Evolutionary conservation across 2,888 invertebrate genomes (phyloP).

Genomic region (Pristionchus exspectatus): DNA sequence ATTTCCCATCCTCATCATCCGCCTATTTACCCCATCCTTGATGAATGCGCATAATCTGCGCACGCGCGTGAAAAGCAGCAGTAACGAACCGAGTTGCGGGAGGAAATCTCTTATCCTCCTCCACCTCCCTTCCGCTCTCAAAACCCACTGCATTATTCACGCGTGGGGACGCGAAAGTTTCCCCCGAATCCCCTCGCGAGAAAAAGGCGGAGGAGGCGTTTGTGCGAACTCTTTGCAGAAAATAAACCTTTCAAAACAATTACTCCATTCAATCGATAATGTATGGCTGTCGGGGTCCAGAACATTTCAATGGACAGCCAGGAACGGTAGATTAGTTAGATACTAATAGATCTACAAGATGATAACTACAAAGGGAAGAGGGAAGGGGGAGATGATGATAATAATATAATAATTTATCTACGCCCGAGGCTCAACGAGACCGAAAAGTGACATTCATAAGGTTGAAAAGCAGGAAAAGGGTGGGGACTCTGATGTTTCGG

Average conservation of each 20-base stretch:
- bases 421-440: too few relatives aligned
- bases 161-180: constrained; percentile 29
- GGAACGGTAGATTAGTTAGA: too few relatives aligned
- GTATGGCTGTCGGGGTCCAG: too few relatives aligned
- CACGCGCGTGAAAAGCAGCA: background rate
- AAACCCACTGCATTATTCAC: constrained; percentile 41
- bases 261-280: background rate
- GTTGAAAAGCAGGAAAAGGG: too few relatives aligned
- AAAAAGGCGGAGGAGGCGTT: background rate
- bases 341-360: too few relatives aligned
- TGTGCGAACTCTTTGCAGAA: background rate
- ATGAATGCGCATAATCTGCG: constrained; percentile 15
- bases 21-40: background rate
- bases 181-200: background rate
- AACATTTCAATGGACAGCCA: too few relatives aligned
- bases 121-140: background rate
- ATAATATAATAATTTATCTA: too few relatives aligned
- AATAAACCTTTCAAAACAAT: background rate
- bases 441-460: too few relatives aligned
- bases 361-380: too few relatives aligned
- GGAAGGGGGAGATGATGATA: too few relatives aligned
- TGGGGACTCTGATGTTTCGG: too few relatives aligned
- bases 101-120: background rate
- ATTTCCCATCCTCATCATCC: background rate
- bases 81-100: background rate